Percentiles rank a stretch among this genome's conserved stretches.
Evolutionary conservation across 2,113 vertebrate genomes (phyloP).

Genomic region (Smithornis capensis): DNA sequence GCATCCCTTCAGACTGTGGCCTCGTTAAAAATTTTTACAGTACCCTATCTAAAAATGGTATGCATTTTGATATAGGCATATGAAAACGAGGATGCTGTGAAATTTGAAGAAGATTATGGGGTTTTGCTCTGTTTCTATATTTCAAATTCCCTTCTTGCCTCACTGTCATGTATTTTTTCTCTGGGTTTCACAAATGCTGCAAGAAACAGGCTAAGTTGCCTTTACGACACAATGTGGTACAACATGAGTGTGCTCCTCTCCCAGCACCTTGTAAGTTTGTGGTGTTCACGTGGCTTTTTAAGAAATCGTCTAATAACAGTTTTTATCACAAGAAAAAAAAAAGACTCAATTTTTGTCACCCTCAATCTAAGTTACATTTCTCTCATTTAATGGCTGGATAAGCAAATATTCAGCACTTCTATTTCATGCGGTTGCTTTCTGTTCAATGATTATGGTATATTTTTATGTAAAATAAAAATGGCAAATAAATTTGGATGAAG

Average conservation of each 20-base stretch:
- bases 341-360: background rate
- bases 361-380: background rate
- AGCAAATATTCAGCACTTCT: background rate
- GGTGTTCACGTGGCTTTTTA: background rate
- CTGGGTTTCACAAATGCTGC: background rate
- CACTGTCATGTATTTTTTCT: background rate
- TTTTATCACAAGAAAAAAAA: background rate
- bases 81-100: background rate
- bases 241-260: fast-evolving
- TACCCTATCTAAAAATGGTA: fast-evolving
- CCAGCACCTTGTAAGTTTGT: background rate
- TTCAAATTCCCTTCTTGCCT: background rate
- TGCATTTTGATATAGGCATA: background rate
- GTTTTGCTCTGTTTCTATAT: background rate
- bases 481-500: background rate
- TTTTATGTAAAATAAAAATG: background rate
- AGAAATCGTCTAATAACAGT: background rate
- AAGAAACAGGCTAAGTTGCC: background rate
- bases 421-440: background rate
- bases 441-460: background rate
- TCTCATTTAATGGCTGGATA: background rate
- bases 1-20: background rate
- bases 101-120: background rate
- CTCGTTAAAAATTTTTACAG: background rate
- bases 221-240: background rate